Evolutionary conservation across 1,140 invertebrate genomes (phyloP), one percentile per base, ranked within the genome.

Genomic region (Danaus plexippus): DNA sequence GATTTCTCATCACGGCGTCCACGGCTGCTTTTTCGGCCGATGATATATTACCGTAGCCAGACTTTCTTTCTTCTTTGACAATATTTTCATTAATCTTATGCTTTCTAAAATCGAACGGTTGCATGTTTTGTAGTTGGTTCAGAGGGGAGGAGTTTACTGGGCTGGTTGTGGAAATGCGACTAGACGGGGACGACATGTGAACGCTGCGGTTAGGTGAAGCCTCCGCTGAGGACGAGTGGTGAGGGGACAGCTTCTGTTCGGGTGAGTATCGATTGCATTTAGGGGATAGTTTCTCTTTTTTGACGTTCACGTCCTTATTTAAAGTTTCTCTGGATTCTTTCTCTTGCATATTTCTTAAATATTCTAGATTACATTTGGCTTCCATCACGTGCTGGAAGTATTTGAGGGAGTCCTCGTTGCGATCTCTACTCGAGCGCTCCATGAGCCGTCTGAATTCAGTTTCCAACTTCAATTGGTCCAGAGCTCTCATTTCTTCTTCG

Each of bases 41-140:
- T 9, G 69, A 71, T 43, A 87, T 72, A 22, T 89, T 32, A 32
- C 22, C 87, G 8, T 89, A 88, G 6, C 73, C 72, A 43, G 82
- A 71, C 45, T 88, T 84, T 46, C 85, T 86, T 61, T 71, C 87
- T 65, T 60, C 79, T 73, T 80, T 88, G 49, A 63, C 73, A 43
- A 66, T 71, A 44, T 42, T 62, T 44, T 83, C 74, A 54, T 60
- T 71, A 40, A 51, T 42, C 65, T 79, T 84, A 45, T 79, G 63
- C 73, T 96, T 95, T 12, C 95, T 91, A 75, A 95, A 97, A 78
- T 97, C 96, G 79, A 97, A 97, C 1, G 96, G 96, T 77, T 97
- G 95, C 96, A 98, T 97, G 68, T 92, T 97, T 85, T 97, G 95
- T 15, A 98, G 87, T 70, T 95, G 91, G 79, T 94, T 97, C 41